phyloP scores from a whole-genome alignment of 2,797 vertebrate species.

The Lepus townsendii region DNA sequence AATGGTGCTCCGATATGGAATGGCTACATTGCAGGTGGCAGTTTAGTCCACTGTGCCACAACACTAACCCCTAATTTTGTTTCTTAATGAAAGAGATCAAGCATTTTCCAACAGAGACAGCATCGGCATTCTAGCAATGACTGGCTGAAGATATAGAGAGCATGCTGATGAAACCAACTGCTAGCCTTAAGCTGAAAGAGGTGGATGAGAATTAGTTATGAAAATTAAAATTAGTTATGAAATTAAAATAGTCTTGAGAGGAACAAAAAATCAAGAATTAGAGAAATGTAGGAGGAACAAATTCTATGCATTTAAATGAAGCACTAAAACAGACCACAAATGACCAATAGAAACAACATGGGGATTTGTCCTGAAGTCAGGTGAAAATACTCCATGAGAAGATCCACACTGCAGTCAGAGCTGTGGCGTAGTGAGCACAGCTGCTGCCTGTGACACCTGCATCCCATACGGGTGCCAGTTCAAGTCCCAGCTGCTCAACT shows the following conservation, averaged over 20 bases:
- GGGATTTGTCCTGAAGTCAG: rapidly evolving
- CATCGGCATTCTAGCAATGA: not conserved
- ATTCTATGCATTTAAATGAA: not conserved
- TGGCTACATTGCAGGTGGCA: too few species aligned
- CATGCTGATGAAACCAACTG: not conserved
- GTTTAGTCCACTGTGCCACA: too few species aligned
- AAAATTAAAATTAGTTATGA: not conserved
- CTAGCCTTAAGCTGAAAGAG: not conserved
- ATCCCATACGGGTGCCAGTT: too few species aligned
- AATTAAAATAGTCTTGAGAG: not conserved
- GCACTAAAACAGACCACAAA: not conserved
- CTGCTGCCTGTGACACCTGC: too few species aligned
- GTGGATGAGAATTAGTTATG: not conserved
- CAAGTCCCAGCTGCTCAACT: too few species aligned
- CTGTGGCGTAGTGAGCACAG: too few species aligned
- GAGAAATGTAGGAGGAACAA: not conserved
- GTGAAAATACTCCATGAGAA: not conserved
- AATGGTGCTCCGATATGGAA: too few species aligned
- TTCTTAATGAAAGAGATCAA: not conserved
- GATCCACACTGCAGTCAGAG: too few species aligned
- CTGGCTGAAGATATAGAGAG: not conserved
- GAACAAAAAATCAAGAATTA: not conserved
- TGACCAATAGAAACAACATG: not conserved
- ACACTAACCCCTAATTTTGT: too few species aligned
- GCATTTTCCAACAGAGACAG: not conserved